Conservation (phyloP, 2,113 vertebrate species). For the Brevimyrus niger region DNA sequence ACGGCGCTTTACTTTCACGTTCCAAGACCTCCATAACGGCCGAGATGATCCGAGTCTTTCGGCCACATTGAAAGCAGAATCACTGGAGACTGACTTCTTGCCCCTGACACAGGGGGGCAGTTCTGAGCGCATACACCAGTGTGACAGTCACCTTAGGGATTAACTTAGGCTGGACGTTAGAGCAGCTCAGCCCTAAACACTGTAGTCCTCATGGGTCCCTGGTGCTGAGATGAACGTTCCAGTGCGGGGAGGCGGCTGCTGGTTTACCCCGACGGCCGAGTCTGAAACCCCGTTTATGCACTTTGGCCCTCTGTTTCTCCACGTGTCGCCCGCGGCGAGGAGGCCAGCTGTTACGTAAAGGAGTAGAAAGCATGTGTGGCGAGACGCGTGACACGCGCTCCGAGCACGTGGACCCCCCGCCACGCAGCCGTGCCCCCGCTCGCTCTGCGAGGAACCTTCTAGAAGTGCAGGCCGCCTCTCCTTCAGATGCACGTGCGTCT, state of each 20-base stretch:
- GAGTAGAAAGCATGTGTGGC: not conserved
- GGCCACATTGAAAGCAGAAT: not conserved
- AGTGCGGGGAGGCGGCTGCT: not conserved
- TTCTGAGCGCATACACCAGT: not conserved
- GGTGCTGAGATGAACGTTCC: constrained; percentile 5
- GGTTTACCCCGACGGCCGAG: not conserved
- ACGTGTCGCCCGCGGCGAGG: not conserved
- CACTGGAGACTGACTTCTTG: not conserved
- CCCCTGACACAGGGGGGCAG: not conserved
- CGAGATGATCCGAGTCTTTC: not conserved
- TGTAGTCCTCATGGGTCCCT: not conserved
- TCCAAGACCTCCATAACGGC: not conserved
- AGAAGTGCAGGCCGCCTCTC: not conserved
- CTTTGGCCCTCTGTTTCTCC: not conserved
- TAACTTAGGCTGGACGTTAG: not conserved
- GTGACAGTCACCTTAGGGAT: constrained; percentile 6
- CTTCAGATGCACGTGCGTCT: not conserved
- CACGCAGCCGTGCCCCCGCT: not conserved
- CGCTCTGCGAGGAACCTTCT: not conserved
- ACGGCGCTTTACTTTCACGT: not conserved
- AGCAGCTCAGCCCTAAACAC: not conserved
- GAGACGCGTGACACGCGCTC: not conserved
- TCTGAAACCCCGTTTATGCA: not conserved
- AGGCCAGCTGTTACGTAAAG: not conserved
- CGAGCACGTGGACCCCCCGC: not conserved